Evolutionary conservation across 2,888 invertebrate genomes (phyloP).

Genomic region (Aphrophora alni): DNA sequence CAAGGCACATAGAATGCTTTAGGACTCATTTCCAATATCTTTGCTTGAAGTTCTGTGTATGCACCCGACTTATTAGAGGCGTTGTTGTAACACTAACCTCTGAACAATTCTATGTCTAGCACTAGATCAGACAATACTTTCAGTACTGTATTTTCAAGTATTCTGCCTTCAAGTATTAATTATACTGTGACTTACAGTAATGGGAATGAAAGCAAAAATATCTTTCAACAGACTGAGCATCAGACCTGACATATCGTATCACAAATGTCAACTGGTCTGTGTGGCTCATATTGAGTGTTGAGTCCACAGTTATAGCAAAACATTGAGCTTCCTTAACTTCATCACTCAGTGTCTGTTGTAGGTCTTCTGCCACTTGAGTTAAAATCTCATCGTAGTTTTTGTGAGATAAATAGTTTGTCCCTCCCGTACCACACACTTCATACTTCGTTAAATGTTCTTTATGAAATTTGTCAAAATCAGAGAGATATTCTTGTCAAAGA

Average conservation of each 20-base stretch:
- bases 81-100: not conserved
- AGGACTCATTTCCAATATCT: too few species aligned
- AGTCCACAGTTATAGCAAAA: constrained; percentile 15
- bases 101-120: not conserved
- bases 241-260: not conserved
- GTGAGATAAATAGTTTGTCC: not conserved
- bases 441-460: not conserved
- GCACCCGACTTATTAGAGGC: not conserved
- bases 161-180: too few species aligned
- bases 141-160: not conserved
- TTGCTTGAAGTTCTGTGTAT: not conserved
- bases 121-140: not conserved
- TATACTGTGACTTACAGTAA: not conserved
- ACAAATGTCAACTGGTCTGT: constrained; percentile 5
- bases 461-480: not conserved
- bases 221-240: not conserved
- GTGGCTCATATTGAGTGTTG: constrained; percentile 2
- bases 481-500: not conserved
- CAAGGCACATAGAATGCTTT: too few species aligned
- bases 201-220: constrained; percentile 12
- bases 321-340: not conserved
- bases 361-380: not conserved
- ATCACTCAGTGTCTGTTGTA: not conserved
- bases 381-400: not conserved
- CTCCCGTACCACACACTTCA: not conserved